Conservation (phyloP, 2,888 invertebrate genomes). For the Aphodius granarius region DNA sequence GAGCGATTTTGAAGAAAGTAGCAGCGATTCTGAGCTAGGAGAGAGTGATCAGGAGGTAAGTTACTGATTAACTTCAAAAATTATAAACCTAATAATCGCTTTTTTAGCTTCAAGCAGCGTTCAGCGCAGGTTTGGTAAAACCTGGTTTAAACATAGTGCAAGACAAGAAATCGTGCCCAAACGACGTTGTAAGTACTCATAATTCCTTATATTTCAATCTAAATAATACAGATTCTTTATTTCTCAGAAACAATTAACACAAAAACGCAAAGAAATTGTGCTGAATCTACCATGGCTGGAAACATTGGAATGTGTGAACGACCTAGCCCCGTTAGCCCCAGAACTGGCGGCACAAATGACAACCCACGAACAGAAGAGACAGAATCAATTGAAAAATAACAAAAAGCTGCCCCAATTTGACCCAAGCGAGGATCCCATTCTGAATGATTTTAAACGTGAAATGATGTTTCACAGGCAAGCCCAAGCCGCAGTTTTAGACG, state of each 20-base stretch:
- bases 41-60: constrained; percentile 45
- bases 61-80: neutral
- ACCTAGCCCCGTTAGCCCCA: constrained; percentile 80
- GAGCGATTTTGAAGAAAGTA: constrained; percentile 26
- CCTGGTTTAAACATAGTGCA: constrained; percentile 80
- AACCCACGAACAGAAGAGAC: constrained; percentile 72
- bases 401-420: constrained; percentile 67
- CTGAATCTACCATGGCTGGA: constrained; percentile 83
- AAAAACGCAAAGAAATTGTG: constrained; percentile 72
- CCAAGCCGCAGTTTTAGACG: constrained; percentile 82
- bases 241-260: constrained; percentile 63
- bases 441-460: constrained; percentile 92
- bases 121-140: constrained; percentile 80
- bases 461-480: constrained; percentile 85
- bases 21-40: constrained; percentile 43
- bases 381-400: constrained; percentile 66
- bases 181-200: constrained; percentile 69
- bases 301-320: constrained; percentile 75
- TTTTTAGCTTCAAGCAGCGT: constrained; percentile 85
- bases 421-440: constrained; percentile 73
- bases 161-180: constrained; percentile 62
- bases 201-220: neutral
- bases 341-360: constrained; percentile 78
- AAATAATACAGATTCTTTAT: constrained; percentile 19
- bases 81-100: constrained; percentile 26